Conservation (phyloP, 2,113 vertebrate species). For the Hippolais icterina region DNA sequence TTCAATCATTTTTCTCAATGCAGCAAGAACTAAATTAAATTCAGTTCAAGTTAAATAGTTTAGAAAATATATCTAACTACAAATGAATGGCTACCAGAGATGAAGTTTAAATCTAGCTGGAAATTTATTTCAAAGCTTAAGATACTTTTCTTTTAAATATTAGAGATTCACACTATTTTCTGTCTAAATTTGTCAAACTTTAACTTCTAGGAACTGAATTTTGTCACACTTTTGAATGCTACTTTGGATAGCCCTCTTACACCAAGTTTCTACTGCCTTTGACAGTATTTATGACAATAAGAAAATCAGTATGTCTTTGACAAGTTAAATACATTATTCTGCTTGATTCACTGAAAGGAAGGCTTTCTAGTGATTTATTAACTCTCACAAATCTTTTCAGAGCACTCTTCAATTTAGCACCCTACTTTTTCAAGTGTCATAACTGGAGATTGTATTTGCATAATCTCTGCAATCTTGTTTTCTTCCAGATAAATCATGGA, state of each 20-base stretch:
- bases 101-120: background rate
- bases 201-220: background rate
- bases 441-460: background rate
- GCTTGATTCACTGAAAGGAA: background rate
- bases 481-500: background rate
- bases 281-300: background rate
- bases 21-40: background rate
- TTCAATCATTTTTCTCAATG: background rate
- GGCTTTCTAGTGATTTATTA: background rate
- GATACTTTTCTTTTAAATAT: background rate
- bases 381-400: background rate
- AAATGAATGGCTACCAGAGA: background rate
- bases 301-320: background rate
- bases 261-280: background rate
- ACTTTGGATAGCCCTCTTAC: background rate
- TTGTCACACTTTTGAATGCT: background rate
- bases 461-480: constrained; percentile 9
- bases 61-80: background rate
- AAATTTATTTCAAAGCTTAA: background rate
- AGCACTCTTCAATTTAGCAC: background rate
- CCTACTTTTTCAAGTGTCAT: background rate
- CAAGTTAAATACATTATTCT: constrained; percentile 4
- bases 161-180: background rate
- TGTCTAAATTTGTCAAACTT: background rate
- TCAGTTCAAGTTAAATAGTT: background rate